These are phyloP conservation scores for Phyllotis vaccarum DNA, from an alignment of 2,797 vertebrate species.

Conservation along the genomic window DNA sequence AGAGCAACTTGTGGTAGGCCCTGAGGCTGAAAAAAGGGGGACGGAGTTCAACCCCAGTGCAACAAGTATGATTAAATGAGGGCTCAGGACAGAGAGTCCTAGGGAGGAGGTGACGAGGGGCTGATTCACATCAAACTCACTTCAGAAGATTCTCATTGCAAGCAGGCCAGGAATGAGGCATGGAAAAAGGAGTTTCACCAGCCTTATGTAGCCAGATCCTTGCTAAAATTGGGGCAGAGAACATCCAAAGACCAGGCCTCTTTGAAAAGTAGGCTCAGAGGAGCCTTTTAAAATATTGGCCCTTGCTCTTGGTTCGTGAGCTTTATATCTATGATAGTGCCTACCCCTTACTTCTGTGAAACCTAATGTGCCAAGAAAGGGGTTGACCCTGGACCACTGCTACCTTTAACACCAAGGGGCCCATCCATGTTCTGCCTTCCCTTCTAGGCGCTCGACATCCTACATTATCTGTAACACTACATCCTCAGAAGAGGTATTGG, in stretches of 20 bases:
- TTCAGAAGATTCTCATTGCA: background rate
- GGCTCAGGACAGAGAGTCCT: background rate
- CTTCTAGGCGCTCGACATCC: slow-evolving; percentile 92
- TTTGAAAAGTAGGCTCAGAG: background rate
- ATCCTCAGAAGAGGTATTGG: slow-evolving; percentile 92
- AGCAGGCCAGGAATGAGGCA: background rate
- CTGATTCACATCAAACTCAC: background rate
- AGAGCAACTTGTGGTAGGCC: background rate
- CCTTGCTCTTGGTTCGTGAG: background rate
- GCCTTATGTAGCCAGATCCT: background rate
- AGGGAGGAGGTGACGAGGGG: background rate
- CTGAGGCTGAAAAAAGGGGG: background rate
- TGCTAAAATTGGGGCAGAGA: background rate
- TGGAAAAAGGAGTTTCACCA: background rate
- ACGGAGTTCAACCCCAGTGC: background rate
- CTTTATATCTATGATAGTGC: fast-evolving
- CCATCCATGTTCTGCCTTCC: background rate
- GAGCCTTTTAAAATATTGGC: background rate
- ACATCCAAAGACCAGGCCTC: background rate
- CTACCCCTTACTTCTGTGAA: background rate
- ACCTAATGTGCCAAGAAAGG: background rate
- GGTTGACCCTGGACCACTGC: fast-evolving
- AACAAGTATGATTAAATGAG: background rate
- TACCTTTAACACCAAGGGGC: background rate
- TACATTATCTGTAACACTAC: slow-evolving; percentile 96